A percentile compares a stretch with the other conserved stretches of the same genome.
These are phyloP conservation scores for Brachynemurus nebulosus DNA, from an alignment of 2,888 invertebrate species.

Conservation along the genomic window DNA sequence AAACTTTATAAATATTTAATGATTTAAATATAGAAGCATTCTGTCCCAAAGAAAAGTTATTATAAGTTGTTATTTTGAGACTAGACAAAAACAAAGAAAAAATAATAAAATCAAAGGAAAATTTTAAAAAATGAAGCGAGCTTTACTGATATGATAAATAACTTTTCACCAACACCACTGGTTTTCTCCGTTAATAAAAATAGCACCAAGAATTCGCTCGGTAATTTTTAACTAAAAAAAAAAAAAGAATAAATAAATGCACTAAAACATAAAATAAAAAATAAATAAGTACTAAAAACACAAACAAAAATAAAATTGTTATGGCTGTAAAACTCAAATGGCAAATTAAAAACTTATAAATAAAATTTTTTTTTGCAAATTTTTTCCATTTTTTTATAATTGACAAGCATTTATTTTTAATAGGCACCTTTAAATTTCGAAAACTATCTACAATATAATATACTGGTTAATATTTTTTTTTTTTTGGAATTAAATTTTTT, in stretches of 20 bases:
- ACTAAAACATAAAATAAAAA: neutral
- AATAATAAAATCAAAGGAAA: neutral
- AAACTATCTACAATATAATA: neutral
- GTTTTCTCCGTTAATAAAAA: neutral
- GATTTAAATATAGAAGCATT: no score
- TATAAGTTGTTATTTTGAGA: no score
- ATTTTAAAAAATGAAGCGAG: no score
- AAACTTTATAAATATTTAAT: no score
- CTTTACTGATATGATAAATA: no score
- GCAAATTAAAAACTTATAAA: no score
- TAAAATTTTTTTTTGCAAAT: no score
- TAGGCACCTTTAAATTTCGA: neutral
- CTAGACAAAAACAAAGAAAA: neutral
- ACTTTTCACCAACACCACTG: conserved; percentile 1
- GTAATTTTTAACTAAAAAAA: neutral
- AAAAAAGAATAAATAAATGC: neutral
- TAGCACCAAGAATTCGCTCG: conserved; percentile 1
- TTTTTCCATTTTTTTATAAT: neutral
- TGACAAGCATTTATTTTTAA: conserved; percentile 1
- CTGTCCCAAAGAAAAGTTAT: no score
- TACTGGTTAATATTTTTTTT: neutral
- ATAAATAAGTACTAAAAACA: neutral
- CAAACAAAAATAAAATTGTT: neutral
- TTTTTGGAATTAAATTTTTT: neutral
- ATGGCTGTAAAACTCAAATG: no score